Base-by-base conservation (phyloP, 2,113 vertebrate genomes). In the Oxyruncus cristatus region DNA sequence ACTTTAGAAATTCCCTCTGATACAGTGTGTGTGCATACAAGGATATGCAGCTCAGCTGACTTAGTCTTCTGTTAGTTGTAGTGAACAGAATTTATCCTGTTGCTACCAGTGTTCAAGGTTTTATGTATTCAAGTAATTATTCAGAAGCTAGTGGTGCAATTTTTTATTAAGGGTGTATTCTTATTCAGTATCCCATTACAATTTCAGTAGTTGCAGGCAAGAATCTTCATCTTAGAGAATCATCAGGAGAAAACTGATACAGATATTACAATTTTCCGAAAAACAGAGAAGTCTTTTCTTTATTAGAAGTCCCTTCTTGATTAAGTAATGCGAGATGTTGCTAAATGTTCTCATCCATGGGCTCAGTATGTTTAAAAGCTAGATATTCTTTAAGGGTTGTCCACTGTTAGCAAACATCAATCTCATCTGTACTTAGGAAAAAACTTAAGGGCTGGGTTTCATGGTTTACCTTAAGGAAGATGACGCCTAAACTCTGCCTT, bases 381-480 rank as follows among this genome's bases (percentile, higher is more conserved):
- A 56, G 65, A 56, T 91, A 39, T 73, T 91, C 20, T 70, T 68
- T 73, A 61, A 59, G 27, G 20, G 4, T 86, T 84, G 10, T n/a
- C 30, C 5, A 9, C 14, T 76, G 9, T 61, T 93, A 32, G 12
- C 49, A 76, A 75, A 79, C 18, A 68, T 65, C 62, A 79, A 72
- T 41, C 8, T 17, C 33, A 32, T n/a, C 3, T 0, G 0, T 44
- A 47, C 20, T 16, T 4, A 58, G 20, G 26, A 9, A 85, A 56
- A 63, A 78, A 78, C 1, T 7, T 10, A 50, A 50, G 12, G 26
- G 1, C 39, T 88, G 2, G 6, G 14, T 37, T 78, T 10, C n/a
- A 70, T 22, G 67, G 21, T 14, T 3, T 65, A 19, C 16, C 20
- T 9, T 47, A 53, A 82, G 39, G 47, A 72, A 65, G 30, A 23